phyloP scores from a whole-genome alignment of 2,888 invertebrate species.

The Coelopa pilipes region DNA sequence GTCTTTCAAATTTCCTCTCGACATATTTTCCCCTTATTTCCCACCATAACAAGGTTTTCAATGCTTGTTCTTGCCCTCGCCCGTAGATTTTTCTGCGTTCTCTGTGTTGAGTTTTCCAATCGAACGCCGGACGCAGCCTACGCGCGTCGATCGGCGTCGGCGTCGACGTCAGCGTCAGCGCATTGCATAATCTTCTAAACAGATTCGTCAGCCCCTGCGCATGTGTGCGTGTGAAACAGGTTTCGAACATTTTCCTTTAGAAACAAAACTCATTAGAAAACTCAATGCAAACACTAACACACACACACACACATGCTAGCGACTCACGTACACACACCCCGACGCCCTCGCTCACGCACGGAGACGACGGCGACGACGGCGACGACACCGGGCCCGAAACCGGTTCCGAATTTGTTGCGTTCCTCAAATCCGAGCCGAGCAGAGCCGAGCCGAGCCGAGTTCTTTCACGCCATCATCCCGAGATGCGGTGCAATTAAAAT shows the following conservation, averaged over 20 bases:
- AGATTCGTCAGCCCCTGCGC: not conserved
- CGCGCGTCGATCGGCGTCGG: not conserved
- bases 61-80: not conserved
- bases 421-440: not conserved
- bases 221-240: slow-evolving; percentile 8
- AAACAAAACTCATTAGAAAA: not conserved
- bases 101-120: not conserved
- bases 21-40: too few relatives aligned
- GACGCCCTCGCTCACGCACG: too few relatives aligned
- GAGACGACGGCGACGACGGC: too few relatives aligned
- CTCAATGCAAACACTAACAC: too few relatives aligned
- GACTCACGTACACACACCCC: too few relatives aligned
- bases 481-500: not conserved
- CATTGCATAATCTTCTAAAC: not conserved
- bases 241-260: not conserved
- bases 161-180: not conserved
- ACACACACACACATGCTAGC: too few relatives aligned
- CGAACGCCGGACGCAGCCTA: not conserved
- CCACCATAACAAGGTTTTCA: too few relatives aligned
- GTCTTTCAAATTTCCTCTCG: too few relatives aligned
- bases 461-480: not conserved
- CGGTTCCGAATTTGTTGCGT: not conserved
- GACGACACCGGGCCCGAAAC: too few relatives aligned
- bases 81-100: not conserved
- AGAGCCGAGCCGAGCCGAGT: not conserved